Conservation (phyloP, 2,797 vertebrate species). For the Pantherophis vulpinus region DNA sequence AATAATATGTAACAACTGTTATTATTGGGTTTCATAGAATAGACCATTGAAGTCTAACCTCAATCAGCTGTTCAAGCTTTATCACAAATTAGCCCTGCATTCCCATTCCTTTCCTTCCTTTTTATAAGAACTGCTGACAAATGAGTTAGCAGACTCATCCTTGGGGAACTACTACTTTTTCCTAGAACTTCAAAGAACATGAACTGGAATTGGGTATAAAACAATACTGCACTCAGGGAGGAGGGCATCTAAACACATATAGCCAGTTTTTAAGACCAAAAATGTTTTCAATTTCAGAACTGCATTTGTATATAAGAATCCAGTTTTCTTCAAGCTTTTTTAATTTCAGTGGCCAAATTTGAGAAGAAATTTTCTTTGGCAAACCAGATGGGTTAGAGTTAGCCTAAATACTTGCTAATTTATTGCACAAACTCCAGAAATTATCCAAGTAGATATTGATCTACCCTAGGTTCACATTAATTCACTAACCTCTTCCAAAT, state of each 20-base stretch:
- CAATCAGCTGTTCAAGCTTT: slow-evolving; percentile 6
- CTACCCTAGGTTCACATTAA: background rate
- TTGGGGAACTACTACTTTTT: background rate
- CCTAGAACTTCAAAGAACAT: background rate
- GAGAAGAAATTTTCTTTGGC: background rate
- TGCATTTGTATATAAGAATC: background rate
- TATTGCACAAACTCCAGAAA: background rate
- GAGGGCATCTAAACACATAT: background rate
- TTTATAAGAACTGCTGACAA: background rate
- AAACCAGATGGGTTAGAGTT: background rate
- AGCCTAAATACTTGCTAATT: background rate
- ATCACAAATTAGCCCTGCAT: background rate
- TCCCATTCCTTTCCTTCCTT: background rate
- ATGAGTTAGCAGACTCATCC: background rate
- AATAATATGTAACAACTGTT: background rate
- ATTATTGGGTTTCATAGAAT: background rate
- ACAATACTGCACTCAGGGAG: background rate
- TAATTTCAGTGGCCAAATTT: background rate
- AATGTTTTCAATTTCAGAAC: background rate
- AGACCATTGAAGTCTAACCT: slow-evolving; percentile 4
- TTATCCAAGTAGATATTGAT: background rate
- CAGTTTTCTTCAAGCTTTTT: background rate
- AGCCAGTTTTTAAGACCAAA: background rate
- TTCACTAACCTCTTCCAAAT: background rate
- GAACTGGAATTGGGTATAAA: background rate